Evolutionary conservation across 2,113 vertebrate species (phyloP).

Genomic region (Triplophysa tibetana): DNA sequence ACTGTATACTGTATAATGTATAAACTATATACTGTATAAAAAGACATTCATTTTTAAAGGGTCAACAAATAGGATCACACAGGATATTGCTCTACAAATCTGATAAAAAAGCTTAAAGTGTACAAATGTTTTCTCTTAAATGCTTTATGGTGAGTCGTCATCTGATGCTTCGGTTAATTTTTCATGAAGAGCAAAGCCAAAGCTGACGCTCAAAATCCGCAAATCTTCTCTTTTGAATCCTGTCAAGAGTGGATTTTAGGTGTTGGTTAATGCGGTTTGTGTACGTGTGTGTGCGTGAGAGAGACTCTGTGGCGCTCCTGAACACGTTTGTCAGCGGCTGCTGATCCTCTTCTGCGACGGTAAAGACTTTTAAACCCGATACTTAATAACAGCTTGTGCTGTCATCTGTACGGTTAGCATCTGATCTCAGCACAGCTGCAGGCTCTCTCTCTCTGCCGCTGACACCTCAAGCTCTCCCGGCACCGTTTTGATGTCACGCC

Average conservation of each 20-base stretch:
- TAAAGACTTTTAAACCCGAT: conserved; percentile 35
- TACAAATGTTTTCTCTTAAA: background rate
- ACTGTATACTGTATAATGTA: no score
- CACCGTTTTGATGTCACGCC: background rate
- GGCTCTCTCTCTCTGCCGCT: background rate
- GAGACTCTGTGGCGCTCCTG: conserved; percentile 3
- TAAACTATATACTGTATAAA: no score
- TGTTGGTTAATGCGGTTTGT: conserved; percentile 35
- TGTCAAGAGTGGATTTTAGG: conserved; percentile 26
- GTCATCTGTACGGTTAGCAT: conserved; percentile 36
- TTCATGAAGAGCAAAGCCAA: conserved; percentile 5
- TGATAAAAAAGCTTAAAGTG: no score
- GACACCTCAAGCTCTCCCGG: conserved; percentile 2
- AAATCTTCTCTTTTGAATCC: conserved; percentile 13
- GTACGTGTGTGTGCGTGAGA: background rate
- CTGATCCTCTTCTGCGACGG: conserved; percentile 28
- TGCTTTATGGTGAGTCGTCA: background rate
- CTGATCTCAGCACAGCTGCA: conserved; percentile 34
- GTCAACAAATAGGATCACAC: background rate
- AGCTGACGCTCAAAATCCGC: conserved; percentile 18
- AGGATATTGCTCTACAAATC: background rate
- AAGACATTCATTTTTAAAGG: no score
- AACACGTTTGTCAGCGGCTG: conserved; percentile 32
- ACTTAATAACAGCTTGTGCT: conserved; percentile 37
- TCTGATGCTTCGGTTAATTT: conserved; percentile 1